These are phyloP conservation scores for Ophioderma brevispina DNA, from an alignment of 35 echinoderm and acorn worm species.

Conservation along the genomic window DNA sequence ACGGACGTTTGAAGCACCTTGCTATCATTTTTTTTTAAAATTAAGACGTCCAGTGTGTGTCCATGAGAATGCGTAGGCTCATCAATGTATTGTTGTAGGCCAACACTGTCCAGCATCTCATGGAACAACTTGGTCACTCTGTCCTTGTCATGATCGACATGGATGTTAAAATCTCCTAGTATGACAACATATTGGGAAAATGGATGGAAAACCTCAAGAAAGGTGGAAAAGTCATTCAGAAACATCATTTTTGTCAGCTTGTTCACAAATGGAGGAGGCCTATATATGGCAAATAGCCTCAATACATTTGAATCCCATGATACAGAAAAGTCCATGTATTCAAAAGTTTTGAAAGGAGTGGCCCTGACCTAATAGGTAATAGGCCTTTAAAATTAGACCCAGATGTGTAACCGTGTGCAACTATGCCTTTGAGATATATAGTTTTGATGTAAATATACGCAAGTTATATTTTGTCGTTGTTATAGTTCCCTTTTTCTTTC, in stretches of 20 bases:
- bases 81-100: background rate
- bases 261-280: background rate
- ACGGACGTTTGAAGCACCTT: no score
- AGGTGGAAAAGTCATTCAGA: background rate
- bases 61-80: background rate
- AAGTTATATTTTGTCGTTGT: no score
- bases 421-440: no score
- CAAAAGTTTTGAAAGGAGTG: slow-evolving; percentile 32
- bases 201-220: background rate
- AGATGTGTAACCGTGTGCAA: no score
- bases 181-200: background rate
- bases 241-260: background rate
- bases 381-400: no score
- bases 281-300: background rate
- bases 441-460: no score
- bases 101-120: background rate
- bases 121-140: background rate
- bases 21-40: no score
- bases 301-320: background rate
- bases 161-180: slow-evolving; percentile 31
- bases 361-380: no score
- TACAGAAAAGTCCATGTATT: slow-evolving; percentile 17
- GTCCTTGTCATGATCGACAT: background rate
- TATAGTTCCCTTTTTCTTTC: no score
- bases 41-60: slow-evolving; percentile 24